These are phyloP conservation scores for Abrostola triplasia DNA, from an alignment of 2,888 invertebrate species.

Conservation along the genomic window DNA sequence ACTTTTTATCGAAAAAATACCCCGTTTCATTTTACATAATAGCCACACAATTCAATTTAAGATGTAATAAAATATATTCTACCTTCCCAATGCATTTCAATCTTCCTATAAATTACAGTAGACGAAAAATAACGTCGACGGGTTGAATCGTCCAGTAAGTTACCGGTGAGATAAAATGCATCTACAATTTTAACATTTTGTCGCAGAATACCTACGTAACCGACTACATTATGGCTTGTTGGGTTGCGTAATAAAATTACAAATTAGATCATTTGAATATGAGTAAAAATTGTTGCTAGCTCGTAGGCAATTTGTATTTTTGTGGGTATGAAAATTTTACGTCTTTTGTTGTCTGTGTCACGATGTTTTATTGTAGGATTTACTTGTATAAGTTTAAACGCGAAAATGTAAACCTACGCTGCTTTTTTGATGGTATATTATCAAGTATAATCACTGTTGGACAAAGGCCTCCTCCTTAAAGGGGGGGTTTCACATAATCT, in stretches of 20 bases:
- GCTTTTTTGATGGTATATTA: no score
- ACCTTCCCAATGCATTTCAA: conserved; percentile 5
- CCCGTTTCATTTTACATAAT: neutral
- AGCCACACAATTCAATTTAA: conserved; percentile 3
- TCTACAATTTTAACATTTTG: conserved; percentile 3
- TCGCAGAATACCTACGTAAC: neutral
- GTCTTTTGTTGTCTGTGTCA: no score
- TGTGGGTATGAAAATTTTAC: no score
- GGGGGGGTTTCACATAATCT: no score
- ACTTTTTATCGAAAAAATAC: neutral
- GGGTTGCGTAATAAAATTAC: neutral
- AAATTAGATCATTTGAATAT: no score
- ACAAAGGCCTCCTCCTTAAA: no score
- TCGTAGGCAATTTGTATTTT: no score
- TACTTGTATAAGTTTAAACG: no score
- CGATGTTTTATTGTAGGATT: no score
- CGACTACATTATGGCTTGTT: neutral
- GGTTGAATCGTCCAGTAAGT: conserved; percentile 2
- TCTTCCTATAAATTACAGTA: conserved; percentile 6
- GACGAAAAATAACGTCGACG: conserved; percentile 6
- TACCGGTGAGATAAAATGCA: conserved; percentile 5
- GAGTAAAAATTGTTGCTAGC: no score
- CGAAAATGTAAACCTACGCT: no score
- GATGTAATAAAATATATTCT: conserved; percentile 3
- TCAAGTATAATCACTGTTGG: no score